Evolutionary conservation across 2,888 invertebrate species (phyloP).

Genomic region (Leucophenga montana): DNA sequence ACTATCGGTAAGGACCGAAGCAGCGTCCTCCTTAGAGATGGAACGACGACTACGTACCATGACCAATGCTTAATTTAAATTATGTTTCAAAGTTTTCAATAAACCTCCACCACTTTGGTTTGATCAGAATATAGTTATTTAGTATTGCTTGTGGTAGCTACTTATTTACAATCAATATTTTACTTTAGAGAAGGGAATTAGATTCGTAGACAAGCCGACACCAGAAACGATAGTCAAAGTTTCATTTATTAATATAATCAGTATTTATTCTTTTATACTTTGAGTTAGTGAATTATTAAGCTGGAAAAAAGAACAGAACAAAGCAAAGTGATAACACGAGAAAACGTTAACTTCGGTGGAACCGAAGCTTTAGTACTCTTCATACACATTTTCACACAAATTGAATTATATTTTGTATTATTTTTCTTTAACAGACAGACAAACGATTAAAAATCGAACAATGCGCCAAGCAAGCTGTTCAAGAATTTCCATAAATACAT

Average conservation of each 20-base stretch:
- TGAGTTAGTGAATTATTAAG: slow-evolving; percentile 43
- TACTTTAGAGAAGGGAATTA: slow-evolving; percentile 11
- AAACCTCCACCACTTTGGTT: slow-evolving; percentile 45
- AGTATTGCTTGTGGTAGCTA: slow-evolving; percentile 12
- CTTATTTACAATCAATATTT: neutral
- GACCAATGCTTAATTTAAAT: slow-evolving; percentile 42
- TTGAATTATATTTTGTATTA: neutral
- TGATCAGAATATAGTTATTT: slow-evolving; percentile 25
- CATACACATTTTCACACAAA: no score
- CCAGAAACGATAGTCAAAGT: slow-evolving; percentile 43
- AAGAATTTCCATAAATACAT: no score
- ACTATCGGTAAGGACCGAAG: slow-evolving; percentile 66
- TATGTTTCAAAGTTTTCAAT: slow-evolving; percentile 29
- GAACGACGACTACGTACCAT: slow-evolving; percentile 70
- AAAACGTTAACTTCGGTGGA: no score
- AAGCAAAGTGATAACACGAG: slow-evolving; percentile 17
- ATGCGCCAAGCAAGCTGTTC: neutral
- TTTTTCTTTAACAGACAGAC: slow-evolving; percentile 39
- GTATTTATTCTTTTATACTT: slow-evolving; percentile 37
- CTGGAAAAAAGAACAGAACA: slow-evolving; percentile 55
- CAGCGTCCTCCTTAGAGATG: slow-evolving; percentile 68
- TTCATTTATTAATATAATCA: slow-evolving; percentile 46
- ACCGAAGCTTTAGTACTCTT: no score
- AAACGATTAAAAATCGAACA: slow-evolving; percentile 42
- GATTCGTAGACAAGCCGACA: slow-evolving; percentile 31